phyloP scores from a whole-genome alignment of 2,888 invertebrate genomes.

The Zeuzera pyrina region DNA sequence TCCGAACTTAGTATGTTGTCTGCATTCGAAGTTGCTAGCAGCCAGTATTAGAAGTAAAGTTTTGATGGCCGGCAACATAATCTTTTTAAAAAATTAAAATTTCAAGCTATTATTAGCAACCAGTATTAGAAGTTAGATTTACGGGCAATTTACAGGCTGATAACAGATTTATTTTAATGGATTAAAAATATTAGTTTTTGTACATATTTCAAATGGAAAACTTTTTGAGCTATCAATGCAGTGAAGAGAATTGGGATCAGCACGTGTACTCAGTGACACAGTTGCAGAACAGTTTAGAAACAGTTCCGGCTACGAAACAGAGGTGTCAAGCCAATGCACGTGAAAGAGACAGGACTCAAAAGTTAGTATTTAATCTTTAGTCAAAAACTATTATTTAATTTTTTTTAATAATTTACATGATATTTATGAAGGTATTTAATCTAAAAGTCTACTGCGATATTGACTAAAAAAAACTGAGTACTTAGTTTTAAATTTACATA shows the following conservation, averaged over 20 bases:
- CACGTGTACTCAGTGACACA: conserved; percentile 31
- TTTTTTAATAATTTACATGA: not conserved
- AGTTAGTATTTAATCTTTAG: conserved; percentile 67
- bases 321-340: conserved; percentile 87
- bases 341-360: conserved; percentile 86
- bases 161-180: not conserved
- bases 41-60: not conserved
- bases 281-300: conserved; percentile 33
- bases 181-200: not conserved
- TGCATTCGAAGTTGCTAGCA: conserved; percentile 20
- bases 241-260: conserved; percentile 47
- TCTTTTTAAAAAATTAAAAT: too few species aligned
- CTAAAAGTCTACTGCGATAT: too few species aligned
- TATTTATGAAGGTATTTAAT: not conserved
- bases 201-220: conserved; percentile 35
- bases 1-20: conserved; percentile 46
- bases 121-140: not conserved
- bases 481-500: too few species aligned
- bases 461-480: too few species aligned
- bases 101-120: too few species aligned
- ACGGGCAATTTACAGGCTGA: not conserved
- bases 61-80: too few species aligned
- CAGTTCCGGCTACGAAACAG: conserved; percentile 67
- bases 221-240: conserved; percentile 43
- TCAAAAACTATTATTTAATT: not conserved